Conservation (phyloP, 2,888 invertebrate genomes). For the Pollenia amentaria region DNA sequence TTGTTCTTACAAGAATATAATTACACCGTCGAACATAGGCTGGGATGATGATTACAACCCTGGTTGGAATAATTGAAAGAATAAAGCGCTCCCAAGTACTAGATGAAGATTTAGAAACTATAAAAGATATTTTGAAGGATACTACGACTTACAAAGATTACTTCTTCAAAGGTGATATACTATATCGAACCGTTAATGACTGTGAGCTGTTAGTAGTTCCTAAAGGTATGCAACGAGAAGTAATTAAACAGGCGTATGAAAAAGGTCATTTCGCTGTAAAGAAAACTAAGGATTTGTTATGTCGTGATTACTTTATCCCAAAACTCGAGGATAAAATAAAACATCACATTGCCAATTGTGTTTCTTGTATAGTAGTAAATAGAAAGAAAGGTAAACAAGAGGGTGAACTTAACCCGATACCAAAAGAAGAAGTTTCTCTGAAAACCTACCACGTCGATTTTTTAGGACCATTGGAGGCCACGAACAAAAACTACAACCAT, state of each 20-base stretch:
- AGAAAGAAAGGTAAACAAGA: conserved; percentile 67
- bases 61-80: no score
- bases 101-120: no score
- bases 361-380: conserved; percentile 64
- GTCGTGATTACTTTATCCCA: conserved; percentile 62
- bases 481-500: conserved; percentile 65
- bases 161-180: conserved; percentile 53
- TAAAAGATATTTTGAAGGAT: no score
- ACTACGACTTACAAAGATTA: no score
- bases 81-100: no score
- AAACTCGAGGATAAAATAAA: conserved; percentile 64
- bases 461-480: conserved; percentile 37
- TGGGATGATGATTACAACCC: no score
- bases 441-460: conserved; percentile 59
- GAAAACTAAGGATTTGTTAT: conserved; percentile 63
- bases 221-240: conserved; percentile 53
- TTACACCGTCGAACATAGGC: no score
- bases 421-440: conserved; percentile 59
- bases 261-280: conserved; percentile 63
- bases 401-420: conserved; percentile 59
- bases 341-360: conserved; percentile 56
- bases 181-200: conserved; percentile 58
- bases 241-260: no score
- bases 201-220: conserved; percentile 56
- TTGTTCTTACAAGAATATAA: no score